Base-by-base conservation (phyloP, 2,113 vertebrate species). In the Centropus unirufus region DNA sequence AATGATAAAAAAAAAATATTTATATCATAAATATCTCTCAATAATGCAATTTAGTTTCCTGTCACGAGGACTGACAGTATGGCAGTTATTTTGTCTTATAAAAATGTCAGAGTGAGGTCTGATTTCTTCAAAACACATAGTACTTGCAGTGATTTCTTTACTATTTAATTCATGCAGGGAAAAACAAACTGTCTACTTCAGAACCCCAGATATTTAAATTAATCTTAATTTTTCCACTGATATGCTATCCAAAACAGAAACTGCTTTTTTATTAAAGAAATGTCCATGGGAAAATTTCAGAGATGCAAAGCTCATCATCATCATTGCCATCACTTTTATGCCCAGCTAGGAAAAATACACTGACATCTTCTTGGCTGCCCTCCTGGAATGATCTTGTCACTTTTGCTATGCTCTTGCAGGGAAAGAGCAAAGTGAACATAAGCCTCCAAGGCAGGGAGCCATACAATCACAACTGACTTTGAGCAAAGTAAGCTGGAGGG, bases 291-390 rank as follows among this genome's bases (percentile, higher is more conserved):
- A 90, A 95, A 80, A 80, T 62, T 66, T 82, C 30, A 80, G 78
- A 57, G 54, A 51, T 4, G 2, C 59, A 83, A 69, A 95, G 83
- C 29, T 85, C 72, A 49, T 66, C n/a, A 23, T 83, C 40, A 83
- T 66, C 20, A 49, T 89, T 91, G 36, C 26, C 30, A 32, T 76
- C 46, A 32, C 19, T 93, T 92, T 83, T 74, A 73, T 83, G 32
- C 59, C 54, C 70, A 92, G 42, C 55, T 85, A 54, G 72, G 59
- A 93, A 88, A 93, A 88, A 92, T 69, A 68, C 36, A 54, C 27
- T 49, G 66, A 83, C 92, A 90, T 90, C 75, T 90, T 85, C 79
- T 88, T 96, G 93, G 92, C 95, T 88, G 79, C 79, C 85, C 83
- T 96, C 90, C 79, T 93, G 51, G n/a, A 95, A 83, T 19, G 63